phyloP scores from a whole-genome alignment of 2,113 vertebrate genomes.

The Archocentrus centrarchus region DNA sequence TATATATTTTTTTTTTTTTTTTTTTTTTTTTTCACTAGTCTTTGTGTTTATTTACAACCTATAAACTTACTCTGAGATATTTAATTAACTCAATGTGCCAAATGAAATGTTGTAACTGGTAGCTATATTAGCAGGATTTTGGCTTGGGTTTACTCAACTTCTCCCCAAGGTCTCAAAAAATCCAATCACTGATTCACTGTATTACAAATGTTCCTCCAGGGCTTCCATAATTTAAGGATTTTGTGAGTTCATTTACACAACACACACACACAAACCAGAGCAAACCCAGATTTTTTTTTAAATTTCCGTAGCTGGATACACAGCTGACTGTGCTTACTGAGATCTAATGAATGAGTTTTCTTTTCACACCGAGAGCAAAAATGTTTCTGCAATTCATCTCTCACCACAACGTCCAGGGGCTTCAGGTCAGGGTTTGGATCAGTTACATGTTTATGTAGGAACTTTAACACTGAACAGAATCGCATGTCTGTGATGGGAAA shows the following conservation, averaged over 20 bases:
- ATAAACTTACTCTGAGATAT: background rate
- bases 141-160: too few species aligned
- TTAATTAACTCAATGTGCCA: background rate
- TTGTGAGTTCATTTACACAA: background rate
- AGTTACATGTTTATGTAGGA: background rate
- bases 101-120: background rate
- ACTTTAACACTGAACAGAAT: slow-evolving; percentile 14
- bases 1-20: too few species aligned
- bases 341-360: background rate
- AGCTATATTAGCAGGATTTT: background rate
- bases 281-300: background rate
- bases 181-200: too few species aligned
- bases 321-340: background rate
- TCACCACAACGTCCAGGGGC: background rate
- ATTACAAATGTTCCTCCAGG: background rate
- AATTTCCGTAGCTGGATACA: background rate
- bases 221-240: background rate
- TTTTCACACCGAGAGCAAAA: background rate
- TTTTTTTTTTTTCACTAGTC: background rate
- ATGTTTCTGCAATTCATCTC: background rate
- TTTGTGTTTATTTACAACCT: background rate
- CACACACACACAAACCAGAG: background rate
- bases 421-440: slow-evolving; percentile 2
- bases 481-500: background rate
- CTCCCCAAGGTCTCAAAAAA: background rate